Percentiles rank a stretch among this genome's conserved stretches.
Conservation (phyloP, 2,113 vertebrate species). For the Oenanthe oenanthe region DNA sequence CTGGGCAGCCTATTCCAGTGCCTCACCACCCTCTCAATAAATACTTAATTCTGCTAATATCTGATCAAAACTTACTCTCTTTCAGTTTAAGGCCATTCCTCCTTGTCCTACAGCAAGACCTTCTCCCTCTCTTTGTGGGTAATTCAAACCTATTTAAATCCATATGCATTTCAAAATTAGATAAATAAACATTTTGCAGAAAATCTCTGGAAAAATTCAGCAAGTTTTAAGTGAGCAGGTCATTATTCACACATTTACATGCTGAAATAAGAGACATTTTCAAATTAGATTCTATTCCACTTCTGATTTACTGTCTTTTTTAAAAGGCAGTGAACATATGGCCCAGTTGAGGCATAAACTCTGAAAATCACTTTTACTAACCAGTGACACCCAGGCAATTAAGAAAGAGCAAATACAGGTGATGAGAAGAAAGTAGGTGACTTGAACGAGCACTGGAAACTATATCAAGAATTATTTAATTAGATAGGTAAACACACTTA, state of each 20-base stretch:
- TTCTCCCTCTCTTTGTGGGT: neutral
- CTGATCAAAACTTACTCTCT: neutral
- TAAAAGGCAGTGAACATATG: neutral
- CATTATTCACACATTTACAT: neutral
- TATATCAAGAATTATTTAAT: conserved; percentile 31
- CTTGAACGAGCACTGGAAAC: neutral
- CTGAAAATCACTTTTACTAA: conserved; percentile 12
- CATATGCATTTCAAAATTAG: neutral
- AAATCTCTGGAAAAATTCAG: neutral
- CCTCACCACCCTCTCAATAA: neutral
- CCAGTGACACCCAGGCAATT: neutral
- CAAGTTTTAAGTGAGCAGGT: neutral
- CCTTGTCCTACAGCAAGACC: neutral
- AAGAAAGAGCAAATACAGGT: neutral
- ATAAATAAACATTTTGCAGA: neutral
- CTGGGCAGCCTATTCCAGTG: neutral
- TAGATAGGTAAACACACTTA: neutral
- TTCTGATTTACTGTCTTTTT: neutral
- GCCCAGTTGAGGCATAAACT: neutral
- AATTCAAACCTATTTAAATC: neutral
- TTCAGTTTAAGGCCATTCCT: neutral
- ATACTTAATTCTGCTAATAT: neutral
- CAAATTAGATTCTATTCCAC: neutral
- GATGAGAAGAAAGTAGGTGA: conserved; percentile 28
- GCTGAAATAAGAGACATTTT: neutral